Conservation (phyloP, 1,140 invertebrate species). For the Drosophila busckii region DNA sequence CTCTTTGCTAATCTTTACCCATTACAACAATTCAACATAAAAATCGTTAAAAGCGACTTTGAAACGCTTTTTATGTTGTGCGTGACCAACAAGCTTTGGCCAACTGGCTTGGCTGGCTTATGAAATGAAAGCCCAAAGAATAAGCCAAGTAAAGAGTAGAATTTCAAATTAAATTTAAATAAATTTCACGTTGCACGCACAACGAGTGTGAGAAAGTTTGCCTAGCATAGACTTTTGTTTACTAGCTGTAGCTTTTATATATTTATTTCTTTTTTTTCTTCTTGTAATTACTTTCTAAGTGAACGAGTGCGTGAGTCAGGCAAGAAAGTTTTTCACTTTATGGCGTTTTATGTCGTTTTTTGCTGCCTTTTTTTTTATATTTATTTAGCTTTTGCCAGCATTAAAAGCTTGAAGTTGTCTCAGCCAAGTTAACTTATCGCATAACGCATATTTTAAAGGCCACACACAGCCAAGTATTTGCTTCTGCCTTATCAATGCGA, state of each 20-base stretch:
- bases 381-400: neutral
- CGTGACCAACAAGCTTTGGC: conserved; percentile 47
- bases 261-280: conserved; percentile 9
- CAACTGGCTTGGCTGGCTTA: no score
- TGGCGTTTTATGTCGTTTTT: conserved; percentile 18
- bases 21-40: conserved; percentile 5
- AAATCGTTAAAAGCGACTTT: neutral
- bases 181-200: conserved; percentile 67
- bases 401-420: conserved; percentile 42
- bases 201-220: conserved; percentile 25
- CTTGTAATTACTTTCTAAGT: conserved; percentile 70
- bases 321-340: conserved; percentile 70
- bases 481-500: conserved; percentile 3
- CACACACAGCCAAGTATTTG: conserved; percentile 13
- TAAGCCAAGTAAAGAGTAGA: conserved; percentile 39
- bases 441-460: conserved; percentile 13
- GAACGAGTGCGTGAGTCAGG: conserved; percentile 60
- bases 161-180: conserved; percentile 75
- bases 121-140: neutral
- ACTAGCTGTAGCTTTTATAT: no score
- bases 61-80: conserved; percentile 27
- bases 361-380: conserved; percentile 35
- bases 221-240: conserved; percentile 2
- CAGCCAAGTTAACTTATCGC: conserved; percentile 61
- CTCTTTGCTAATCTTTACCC: no score